Evolutionary conservation across 2,797 vertebrate genomes (phyloP), one percentile per base, ranked within the genome.

Genomic region (Leptodactylus fallax): DNA sequence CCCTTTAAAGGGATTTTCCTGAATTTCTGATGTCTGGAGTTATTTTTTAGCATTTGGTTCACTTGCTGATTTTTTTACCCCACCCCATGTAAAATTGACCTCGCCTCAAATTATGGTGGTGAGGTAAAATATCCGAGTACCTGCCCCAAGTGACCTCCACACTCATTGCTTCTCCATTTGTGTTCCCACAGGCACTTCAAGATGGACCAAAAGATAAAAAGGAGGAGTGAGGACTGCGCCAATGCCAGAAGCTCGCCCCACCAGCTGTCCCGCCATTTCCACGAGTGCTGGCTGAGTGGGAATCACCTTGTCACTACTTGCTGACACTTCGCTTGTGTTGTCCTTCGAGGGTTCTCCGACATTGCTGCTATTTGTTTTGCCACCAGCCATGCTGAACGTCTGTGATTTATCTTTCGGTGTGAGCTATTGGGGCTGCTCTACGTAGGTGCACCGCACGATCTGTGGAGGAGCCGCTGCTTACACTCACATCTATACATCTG

Each of bases 201-300:
- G 87, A 88, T 13, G 81, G 74, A 51, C 21, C 81, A 79, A 84
- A 78, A 10, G 81, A 84, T 27, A 88, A 88, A 49, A 88, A 88
- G 60, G 87, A 83, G 0, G 87, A 88, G 23, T 88, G 77, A 85
- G 69, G 53, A 53, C 10, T 1, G 11, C 36, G 17, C 14, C 71
- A n/a, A n/a, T 76, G 72, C 6, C 71, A 49, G 36, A 11, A 9
- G 6, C 19, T 60, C 6, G 36, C 77, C 47, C 55, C 61, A 56
- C 63, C 47, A n/a, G 58, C 21, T 71, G 21, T 53, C 14, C 21
- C 55, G 11, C 53, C 69, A n/a, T 49, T 65, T 25, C 27, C 79
- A 7, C n/a, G 19, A 12, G 74, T 49, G 51, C 53, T 21, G 85
- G 25, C 61, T 53, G 17, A 36, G 61, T 58, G 25, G 61, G 25